Base-by-base conservation (phyloP, 2,797 vertebrate species). In the Ctenopoma multispine region DNA sequence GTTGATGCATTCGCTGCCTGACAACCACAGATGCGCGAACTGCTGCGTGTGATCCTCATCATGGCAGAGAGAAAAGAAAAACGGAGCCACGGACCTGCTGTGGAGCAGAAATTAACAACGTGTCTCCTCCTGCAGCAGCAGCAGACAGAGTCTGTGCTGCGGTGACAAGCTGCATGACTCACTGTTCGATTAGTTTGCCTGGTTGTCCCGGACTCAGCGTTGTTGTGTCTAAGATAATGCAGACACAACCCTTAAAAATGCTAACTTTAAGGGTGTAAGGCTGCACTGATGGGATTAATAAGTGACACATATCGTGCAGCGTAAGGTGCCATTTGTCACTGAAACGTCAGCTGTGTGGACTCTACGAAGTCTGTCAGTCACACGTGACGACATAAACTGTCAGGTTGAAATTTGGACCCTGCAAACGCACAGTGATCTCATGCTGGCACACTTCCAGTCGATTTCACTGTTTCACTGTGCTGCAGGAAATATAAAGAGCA, bases 181-280 rank as follows among this genome's bases (percentile, higher is more conserved):
- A 44, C 65, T 56, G 83, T 40, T 89, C 87, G 86, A 89, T 90
- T 87, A 71, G 72, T 87, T 66, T 4, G 43, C 85, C 89, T 90
- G 83, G 15, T 18, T 65, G 86, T 86, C 81, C 83, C 75, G 54
- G 78, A 11, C 58, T 55, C 63, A 72, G 65, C 29, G 1, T 1
- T 4, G 44, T n/a, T 48, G 60, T 13, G 49, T 72, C 61, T 67
- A 34, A 60, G 43, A 5, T 5, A 9, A 3, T 65, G 58, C 69
- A 51, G 69, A 44, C n/a, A n/a, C n/a, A n/a, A n/a, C n/a, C n/a
- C n/a, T n/a, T n/a, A n/a, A n/a, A n/a, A 15, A 17, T n/a, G 1
- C 3, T 29, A 29, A 29, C 24, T 27, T 27, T 27, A 27, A 27
- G 24, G 24, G 4, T 29, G 27, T 34, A 10, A 34, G 9, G 31